Conservation (phyloP, 92 coral and sea anemone genomes). For the Blastomussa wellsi region DNA sequence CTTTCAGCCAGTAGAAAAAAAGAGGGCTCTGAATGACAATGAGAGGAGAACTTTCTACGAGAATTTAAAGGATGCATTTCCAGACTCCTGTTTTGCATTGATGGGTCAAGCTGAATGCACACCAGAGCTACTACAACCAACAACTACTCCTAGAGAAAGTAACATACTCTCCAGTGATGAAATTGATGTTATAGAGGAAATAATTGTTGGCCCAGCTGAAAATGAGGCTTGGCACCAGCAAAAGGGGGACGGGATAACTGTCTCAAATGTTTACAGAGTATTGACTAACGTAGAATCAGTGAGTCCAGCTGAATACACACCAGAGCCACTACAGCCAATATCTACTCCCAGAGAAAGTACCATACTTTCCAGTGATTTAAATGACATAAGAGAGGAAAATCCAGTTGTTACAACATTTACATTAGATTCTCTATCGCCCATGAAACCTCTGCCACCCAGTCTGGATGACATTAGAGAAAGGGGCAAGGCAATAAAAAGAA, state of each 20-base stretch:
- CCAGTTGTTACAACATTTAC: no score
- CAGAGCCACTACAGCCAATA: no score
- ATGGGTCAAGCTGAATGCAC: conserved; percentile 29
- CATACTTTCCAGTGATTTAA: no score
- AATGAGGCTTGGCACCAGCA: conserved; percentile 36
- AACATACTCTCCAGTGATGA: conserved; percentile 23
- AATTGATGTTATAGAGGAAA: conserved; percentile 19
- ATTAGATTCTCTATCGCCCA: no score
- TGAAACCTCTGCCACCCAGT: no score
- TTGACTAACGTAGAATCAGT: conserved; percentile 34
- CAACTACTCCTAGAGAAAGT: conserved; percentile 6
- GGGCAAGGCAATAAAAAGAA: no score
- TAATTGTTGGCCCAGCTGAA: conserved; percentile 29
- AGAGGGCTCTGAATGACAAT: conserved; percentile 26
- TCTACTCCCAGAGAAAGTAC: no score
- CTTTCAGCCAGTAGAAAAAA: conserved; percentile 33
- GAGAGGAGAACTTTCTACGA: conserved; percentile 45
- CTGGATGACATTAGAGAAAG: no score
- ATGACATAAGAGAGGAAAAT: no score
- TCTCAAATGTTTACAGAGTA: conserved; percentile 24
- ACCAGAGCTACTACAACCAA: not conserved
- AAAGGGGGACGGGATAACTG: conserved; percentile 26
- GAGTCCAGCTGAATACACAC: not conserved
- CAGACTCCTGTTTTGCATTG: conserved; percentile 53
- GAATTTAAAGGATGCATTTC: conserved; percentile 27